Conservation (phyloP, 2,888 invertebrate genomes). For the Drosophila planitibia region DNA sequence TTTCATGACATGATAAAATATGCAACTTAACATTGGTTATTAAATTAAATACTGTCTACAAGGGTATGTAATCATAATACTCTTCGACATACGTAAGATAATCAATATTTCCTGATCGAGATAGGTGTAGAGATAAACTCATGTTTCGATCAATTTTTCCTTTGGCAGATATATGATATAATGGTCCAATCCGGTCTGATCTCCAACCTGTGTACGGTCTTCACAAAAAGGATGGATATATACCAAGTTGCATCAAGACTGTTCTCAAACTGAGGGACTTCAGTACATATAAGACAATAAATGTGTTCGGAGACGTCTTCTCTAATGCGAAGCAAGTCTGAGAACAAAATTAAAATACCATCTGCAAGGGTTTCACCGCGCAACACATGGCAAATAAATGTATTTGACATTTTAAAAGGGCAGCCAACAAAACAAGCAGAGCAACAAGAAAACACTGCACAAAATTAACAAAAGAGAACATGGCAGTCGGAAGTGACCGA, state of each 20-base stretch:
- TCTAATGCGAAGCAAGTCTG: not conserved
- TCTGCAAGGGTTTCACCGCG: not conserved
- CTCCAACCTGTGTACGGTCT: too few relatives aligned
- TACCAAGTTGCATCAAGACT: too few relatives aligned
- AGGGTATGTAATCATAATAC: not conserved
- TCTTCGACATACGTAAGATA: not conserved
- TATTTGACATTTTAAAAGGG: not conserved
- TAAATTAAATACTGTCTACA: not conserved
- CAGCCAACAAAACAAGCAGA: too few relatives aligned
- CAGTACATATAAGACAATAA: too few relatives aligned
- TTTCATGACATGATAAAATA: not conserved
- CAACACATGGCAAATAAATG: not conserved
- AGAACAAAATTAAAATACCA: not conserved
- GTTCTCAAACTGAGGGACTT: too few relatives aligned
- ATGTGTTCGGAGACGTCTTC: too few relatives aligned
- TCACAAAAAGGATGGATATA: too few relatives aligned
- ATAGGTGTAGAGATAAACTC: not conserved
- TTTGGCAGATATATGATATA: not conserved
- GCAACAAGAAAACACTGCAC: too few relatives aligned
- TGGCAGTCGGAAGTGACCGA: not conserved
- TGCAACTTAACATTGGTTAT: not conserved
- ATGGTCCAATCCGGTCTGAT: too few relatives aligned
- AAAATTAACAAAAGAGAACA: not conserved
- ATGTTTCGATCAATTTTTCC: not conserved
- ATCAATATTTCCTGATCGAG: too few relatives aligned